Evolutionary conservation across 2,888 invertebrate species (phyloP).

Genomic region (Drosophila birchii): DNA sequence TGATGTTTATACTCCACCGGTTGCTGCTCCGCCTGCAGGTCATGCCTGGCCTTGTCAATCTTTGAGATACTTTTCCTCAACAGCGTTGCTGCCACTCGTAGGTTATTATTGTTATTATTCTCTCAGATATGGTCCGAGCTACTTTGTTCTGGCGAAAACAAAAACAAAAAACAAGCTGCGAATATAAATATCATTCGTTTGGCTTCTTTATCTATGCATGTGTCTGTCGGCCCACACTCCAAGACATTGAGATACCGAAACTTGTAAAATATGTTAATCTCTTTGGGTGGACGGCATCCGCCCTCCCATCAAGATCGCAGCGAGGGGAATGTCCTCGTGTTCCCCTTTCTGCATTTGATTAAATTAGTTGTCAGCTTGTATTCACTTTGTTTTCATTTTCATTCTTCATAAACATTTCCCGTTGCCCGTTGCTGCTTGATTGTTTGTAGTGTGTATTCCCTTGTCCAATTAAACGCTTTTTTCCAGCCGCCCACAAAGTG

Average conservation of each 20-base stretch:
- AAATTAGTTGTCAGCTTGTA: slow-evolving; percentile 44
- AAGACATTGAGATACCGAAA: slow-evolving; percentile 2
- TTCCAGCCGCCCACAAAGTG: slow-evolving; percentile 49
- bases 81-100: not conserved
- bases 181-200: not conserved
- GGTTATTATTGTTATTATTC: slow-evolving; percentile 1
- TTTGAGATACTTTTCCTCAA: slow-evolving; percentile 5
- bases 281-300: not conserved
- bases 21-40: slow-evolving; percentile 1
- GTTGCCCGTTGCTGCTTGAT: slow-evolving; percentile 24
- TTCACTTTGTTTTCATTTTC: slow-evolving; percentile 47
- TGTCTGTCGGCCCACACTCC: not conserved
- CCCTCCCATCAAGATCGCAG: not conserved
- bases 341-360: slow-evolving; percentile 24
- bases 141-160: not conserved
- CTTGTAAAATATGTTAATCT: slow-evolving; percentile 6
- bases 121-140: not conserved
- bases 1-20: slow-evolving; percentile 10
- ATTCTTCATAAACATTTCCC: slow-evolving; percentile 38
- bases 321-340: not conserved
- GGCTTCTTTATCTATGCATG: not conserved
- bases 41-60: slow-evolving; percentile 13
- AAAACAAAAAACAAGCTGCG: slow-evolving; percentile 1
- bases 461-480: slow-evolving; percentile 76
- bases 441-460: slow-evolving; percentile 65